phyloP scores from a whole-genome alignment of 1,140 invertebrate species.

The Bemisia tabaci region DNA sequence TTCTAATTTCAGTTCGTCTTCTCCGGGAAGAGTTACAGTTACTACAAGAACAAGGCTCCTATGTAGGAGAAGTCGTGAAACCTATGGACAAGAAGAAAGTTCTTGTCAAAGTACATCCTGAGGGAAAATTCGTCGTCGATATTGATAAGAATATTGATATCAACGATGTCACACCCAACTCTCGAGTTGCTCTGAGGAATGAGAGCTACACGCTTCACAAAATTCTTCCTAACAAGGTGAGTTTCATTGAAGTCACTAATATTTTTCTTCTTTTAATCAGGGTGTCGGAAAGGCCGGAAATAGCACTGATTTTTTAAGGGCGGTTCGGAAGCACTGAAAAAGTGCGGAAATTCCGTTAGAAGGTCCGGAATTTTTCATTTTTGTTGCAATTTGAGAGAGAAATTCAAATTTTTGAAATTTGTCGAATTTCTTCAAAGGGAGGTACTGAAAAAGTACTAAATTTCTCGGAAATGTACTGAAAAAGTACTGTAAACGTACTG shows the following conservation, averaged over 20 bases:
- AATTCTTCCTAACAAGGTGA: constrained; percentile 92
- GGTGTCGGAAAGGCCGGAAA: too few species aligned
- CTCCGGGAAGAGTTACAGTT: constrained; percentile 93
- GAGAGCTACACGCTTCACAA: constrained; percentile 99
- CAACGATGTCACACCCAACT: constrained; percentile 94
- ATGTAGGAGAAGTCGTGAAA: constrained; percentile 99
- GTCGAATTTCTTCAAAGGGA: too few species aligned
- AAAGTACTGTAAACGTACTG: too few species aligned
- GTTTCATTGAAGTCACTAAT: not conserved
- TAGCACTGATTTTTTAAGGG: too few species aligned
- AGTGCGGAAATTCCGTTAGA: too few species aligned
- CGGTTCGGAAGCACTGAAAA: too few species aligned
- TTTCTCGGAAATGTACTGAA: too few species aligned
- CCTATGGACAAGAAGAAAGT: constrained; percentile 99
- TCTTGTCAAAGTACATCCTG: constrained; percentile 97
- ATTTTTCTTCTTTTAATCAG: constrained; percentile 2
- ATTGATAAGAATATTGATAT: constrained; percentile 99
- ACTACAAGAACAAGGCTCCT: constrained; percentile 97
- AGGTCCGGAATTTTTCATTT: too few species aligned
- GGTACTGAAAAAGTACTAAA: too few species aligned
- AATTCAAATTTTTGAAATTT: too few species aligned
- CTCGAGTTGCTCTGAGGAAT: constrained; percentile 91
- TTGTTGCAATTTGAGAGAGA: too few species aligned
- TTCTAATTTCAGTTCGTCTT: constrained; percentile 67
- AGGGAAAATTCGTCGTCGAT: constrained; percentile 99